Evolutionary conservation across 2,888 invertebrate species (phyloP).

Genomic region (Mythimna ferrago): DNA sequence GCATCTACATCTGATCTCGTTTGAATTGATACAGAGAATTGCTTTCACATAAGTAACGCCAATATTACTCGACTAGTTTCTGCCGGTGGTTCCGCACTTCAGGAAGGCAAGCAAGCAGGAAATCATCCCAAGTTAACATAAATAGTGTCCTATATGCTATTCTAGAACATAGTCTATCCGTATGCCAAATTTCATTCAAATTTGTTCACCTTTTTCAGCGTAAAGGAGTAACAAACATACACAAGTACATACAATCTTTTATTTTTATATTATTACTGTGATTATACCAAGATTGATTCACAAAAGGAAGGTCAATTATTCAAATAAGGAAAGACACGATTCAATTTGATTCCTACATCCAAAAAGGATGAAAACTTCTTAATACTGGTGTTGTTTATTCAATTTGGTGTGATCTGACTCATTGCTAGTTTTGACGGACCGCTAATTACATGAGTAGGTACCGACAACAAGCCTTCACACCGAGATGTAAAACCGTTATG

Average conservation of each 20-base stretch:
- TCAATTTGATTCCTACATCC: neutral
- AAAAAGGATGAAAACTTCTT: neutral
- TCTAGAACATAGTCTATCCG: no score
- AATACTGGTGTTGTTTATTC: neutral
- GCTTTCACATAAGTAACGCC: neutral
- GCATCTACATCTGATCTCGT: neutral
- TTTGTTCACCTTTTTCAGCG: no score
- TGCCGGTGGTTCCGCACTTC: no score
- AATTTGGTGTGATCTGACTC: conserved; percentile 29
- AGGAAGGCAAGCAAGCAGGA: no score
- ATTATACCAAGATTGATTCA: neutral
- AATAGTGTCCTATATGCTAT: no score
- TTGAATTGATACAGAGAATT: conserved; percentile 1
- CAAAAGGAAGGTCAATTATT: neutral
- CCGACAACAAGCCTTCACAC: conserved; percentile 26
- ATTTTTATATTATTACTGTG: no score
- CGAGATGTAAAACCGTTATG: conserved; percentile 40
- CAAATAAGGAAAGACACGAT: neutral
- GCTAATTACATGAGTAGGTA: conserved; percentile 26
- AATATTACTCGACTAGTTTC: no score
- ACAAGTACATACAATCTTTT: neutral
- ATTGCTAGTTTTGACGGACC: conserved; percentile 8
- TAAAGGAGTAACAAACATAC: neutral
- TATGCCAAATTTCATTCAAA: no score
- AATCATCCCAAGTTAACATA: no score